These are phyloP conservation scores for Delphinus delphis DNA, from an alignment of 2,113 vertebrate genomes.

Conservation along the genomic window DNA sequence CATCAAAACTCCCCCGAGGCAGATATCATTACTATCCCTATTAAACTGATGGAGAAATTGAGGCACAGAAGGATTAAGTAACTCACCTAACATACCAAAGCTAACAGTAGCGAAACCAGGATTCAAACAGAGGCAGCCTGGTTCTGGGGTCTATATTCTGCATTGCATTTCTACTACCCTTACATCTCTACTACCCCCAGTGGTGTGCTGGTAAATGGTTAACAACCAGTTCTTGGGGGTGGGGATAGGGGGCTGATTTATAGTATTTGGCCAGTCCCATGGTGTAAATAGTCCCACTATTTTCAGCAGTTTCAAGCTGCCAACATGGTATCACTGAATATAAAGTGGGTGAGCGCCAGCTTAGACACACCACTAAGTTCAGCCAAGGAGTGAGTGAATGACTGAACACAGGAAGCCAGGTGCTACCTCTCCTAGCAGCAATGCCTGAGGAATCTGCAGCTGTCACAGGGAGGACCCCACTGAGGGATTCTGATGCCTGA, in stretches of 20 bases:
- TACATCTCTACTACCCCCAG: background rate
- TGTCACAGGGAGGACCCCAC: background rate
- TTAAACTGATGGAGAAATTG: background rate
- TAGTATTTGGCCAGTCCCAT: background rate
- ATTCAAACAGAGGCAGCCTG: background rate
- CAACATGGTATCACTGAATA: background rate
- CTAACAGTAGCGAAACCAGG: background rate
- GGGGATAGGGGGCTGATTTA: background rate
- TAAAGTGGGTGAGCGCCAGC: background rate
- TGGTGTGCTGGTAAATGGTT: background rate
- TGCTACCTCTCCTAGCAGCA: background rate
- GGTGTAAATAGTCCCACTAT: background rate
- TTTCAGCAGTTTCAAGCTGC: background rate
- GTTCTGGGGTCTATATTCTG: background rate
- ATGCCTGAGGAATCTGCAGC: background rate
- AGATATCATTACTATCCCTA: background rate
- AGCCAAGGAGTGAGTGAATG: background rate
- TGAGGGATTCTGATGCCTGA: background rate
- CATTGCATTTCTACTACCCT: background rate
- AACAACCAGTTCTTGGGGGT: background rate
- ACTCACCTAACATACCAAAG: background rate
- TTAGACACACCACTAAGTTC: background rate
- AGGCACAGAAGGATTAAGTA: background rate
- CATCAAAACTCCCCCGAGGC: background rate
- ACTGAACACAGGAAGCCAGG: background rate